phyloP scores from a whole-genome alignment of 1,140 invertebrate species.

The Drosophila nannoptera region DNA sequence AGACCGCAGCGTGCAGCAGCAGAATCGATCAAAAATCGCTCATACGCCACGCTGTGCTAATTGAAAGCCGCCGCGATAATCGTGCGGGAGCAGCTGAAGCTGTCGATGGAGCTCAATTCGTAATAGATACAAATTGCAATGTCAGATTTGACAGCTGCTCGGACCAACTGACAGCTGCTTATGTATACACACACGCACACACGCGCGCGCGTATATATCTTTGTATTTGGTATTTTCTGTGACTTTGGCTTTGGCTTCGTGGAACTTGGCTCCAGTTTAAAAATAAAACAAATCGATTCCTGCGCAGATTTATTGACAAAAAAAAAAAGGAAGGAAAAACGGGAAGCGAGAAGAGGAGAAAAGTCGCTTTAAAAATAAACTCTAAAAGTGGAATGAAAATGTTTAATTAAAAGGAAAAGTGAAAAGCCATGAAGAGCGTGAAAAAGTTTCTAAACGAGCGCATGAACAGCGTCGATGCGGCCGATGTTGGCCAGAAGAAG shows the following conservation, averaged over 20 bases:
- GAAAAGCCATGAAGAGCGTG: constrained; percentile 70
- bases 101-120: constrained; percentile 41
- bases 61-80: constrained; percentile 46
- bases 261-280: constrained; percentile 32
- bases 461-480: constrained; percentile 70
- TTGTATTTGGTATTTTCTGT: constrained; percentile 23
- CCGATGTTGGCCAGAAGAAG: constrained; percentile 49
- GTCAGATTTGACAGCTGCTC: constrained; percentile 30
- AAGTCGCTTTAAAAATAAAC: background rate
- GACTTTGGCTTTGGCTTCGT: constrained; percentile 19
- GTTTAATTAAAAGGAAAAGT: constrained; percentile 3
- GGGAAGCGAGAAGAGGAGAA: background rate
- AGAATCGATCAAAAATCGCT: constrained; percentile 25
- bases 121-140: constrained; percentile 56
- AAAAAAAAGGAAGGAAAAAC: background rate
- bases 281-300: constrained; percentile 48
- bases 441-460: constrained; percentile 77
- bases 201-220: constrained; percentile 7
- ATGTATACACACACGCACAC: constrained; percentile 24
- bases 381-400: constrained; percentile 5
- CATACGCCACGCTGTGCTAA: constrained; percentile 55
- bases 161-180: constrained; percentile 6
- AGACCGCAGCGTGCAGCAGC: background rate
- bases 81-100: constrained; percentile 22
- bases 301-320: constrained; percentile 42